Conservation (phyloP, 2,113 vertebrate species). For the Balaeniceps rex region DNA sequence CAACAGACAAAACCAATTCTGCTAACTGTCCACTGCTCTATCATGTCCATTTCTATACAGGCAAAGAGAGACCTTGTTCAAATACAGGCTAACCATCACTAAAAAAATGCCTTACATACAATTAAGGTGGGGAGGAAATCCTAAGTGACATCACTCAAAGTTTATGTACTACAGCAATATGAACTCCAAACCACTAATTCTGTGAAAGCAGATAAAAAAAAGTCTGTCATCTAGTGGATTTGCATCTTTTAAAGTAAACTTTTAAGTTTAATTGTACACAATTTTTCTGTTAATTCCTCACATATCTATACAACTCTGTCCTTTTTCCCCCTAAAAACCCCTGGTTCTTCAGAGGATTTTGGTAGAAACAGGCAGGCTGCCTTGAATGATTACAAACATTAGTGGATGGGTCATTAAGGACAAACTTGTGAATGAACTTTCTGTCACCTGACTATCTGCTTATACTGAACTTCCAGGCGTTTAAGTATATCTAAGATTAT, state of each 20-base stretch:
- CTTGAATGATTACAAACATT: not conserved
- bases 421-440: not conserved
- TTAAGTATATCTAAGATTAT: not conserved
- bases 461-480: not conserved
- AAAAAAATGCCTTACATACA: not conserved
- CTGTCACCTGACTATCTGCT: not conserved
- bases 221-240: not conserved
- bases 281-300: not conserved
- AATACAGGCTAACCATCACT: not conserved
- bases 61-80: not conserved
- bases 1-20: not conserved
- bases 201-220: not conserved
- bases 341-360: not conserved
- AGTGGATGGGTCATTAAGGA: not conserved
- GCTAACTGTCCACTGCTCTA: not conserved
- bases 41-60: not conserved
- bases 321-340: fast-evolving
- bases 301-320: not conserved
- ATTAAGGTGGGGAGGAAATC: not conserved
- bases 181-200: not conserved
- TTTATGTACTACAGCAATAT: not conserved
- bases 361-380: not conserved
- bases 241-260: not conserved
- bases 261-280: not conserved
- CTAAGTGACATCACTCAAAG: not conserved